Conservation (phyloP, 1,140 invertebrate genomes). For the Panulirus ornatus region DNA sequence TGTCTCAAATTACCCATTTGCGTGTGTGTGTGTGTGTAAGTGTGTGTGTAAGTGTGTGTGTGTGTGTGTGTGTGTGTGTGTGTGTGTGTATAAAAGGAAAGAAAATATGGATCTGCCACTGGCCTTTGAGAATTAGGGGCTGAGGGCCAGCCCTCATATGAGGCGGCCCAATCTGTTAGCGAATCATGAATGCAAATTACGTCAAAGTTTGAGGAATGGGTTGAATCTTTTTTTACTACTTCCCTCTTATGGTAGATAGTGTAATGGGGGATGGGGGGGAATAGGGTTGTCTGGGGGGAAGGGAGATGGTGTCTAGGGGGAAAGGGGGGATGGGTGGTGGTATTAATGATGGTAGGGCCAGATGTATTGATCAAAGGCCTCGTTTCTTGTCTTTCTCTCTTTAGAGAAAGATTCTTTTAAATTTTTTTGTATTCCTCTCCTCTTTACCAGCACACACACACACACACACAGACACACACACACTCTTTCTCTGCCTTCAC, state of each 20-base stretch:
- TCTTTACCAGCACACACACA: too few species aligned
- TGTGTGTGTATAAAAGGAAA: background rate
- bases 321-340: background rate
- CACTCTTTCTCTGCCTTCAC: too few species aligned
- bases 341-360: background rate
- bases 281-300: background rate
- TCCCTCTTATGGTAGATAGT: too few species aligned
- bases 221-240: too few species aligned
- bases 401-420: background rate
- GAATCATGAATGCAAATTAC: slow-evolving; percentile 8
- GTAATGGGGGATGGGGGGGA: background rate
- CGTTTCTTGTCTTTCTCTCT: background rate
- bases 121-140: too few species aligned
- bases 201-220: background rate
- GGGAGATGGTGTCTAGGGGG: background rate
- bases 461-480: too few species aligned
- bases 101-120: too few species aligned
- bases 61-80: slow-evolving; percentile 37
- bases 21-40: background rate
- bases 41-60: slow-evolving; percentile 29
- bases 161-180: background rate
- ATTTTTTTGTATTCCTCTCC: too few species aligned
- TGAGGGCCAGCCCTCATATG: too few species aligned
- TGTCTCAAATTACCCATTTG: too few species aligned
- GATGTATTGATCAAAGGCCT: background rate